phyloP scores from a whole-genome alignment of 2,113 vertebrate genomes.

The Cottus gobio region DNA sequence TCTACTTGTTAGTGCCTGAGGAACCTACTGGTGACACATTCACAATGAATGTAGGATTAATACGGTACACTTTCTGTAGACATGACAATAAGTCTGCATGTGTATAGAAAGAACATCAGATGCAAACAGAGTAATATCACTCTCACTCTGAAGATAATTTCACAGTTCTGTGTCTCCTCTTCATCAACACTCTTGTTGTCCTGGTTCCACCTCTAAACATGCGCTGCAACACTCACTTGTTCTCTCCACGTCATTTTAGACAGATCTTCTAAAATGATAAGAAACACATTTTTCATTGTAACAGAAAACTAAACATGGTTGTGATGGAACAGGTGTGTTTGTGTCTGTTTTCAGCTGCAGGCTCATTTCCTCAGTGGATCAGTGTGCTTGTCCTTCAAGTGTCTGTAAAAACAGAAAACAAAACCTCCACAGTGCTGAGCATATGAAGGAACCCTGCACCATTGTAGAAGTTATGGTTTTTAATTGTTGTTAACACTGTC shows the following conservation, averaged over 20 bases:
- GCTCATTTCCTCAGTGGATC: background rate
- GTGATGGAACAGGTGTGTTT: background rate
- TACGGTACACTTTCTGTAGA: background rate
- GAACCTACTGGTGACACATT: too few relatives aligned
- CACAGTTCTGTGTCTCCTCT: background rate
- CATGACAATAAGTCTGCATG: too few relatives aligned
- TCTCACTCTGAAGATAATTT: background rate
- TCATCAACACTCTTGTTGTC: background rate
- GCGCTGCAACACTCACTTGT: background rate
- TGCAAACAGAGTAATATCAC: background rate
- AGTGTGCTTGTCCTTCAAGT: background rate
- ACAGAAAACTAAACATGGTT: background rate
- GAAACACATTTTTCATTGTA: background rate
- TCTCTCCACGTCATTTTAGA: background rate
- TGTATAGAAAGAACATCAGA: background rate
- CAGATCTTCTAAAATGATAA: too few relatives aligned
- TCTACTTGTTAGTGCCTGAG: too few relatives aligned
- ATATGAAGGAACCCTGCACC: too few relatives aligned
- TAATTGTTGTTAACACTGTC: too few relatives aligned
- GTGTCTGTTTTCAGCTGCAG: background rate
- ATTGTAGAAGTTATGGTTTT: background rate
- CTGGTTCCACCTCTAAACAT: background rate
- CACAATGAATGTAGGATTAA: background rate
- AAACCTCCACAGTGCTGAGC: too few relatives aligned
- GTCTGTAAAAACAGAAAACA: too few relatives aligned